phyloP scores from a whole-genome alignment of 2,797 vertebrate genomes.

The Tenualosa thibaudeaui region DNA sequence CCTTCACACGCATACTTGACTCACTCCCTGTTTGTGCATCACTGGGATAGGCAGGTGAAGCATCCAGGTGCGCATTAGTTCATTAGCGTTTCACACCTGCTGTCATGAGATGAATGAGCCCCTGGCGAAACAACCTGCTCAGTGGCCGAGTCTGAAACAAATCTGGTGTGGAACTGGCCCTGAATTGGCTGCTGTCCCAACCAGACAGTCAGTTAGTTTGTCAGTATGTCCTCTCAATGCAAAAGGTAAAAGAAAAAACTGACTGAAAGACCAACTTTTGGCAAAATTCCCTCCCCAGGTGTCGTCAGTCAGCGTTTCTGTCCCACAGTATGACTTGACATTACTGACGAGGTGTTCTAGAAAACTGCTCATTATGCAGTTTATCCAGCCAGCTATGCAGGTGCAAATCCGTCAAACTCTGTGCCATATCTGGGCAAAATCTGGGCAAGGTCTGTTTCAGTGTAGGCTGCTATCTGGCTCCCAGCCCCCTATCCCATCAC shows the following conservation, averaged over 20 bases:
- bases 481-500: background rate
- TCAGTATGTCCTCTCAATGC: background rate
- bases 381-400: background rate
- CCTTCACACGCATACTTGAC: slow-evolving; percentile 12
- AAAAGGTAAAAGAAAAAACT: background rate
- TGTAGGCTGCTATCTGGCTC: background rate
- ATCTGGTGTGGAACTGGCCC: background rate
- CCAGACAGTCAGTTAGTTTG: background rate
- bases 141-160: background rate
- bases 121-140: background rate
- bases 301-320: slow-evolving; percentile 6
- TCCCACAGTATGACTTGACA: background rate
- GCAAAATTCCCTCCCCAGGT: background rate
- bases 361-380: background rate
- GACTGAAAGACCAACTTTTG: background rate
- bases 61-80: slow-evolving; percentile 54
- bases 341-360: background rate
- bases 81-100: slow-evolving; percentile 59
- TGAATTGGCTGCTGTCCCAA: background rate
- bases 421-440: background rate
- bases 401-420: background rate
- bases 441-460: background rate
- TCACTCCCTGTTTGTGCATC: slow-evolving; percentile 32
- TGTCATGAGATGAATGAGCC: background rate
- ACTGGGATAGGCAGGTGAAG: slow-evolving; percentile 35